Percentiles rank a stretch among this genome's conserved stretches.
Conservation (phyloP, 2,113 vertebrate species). For the Okapia johnstoni region DNA sequence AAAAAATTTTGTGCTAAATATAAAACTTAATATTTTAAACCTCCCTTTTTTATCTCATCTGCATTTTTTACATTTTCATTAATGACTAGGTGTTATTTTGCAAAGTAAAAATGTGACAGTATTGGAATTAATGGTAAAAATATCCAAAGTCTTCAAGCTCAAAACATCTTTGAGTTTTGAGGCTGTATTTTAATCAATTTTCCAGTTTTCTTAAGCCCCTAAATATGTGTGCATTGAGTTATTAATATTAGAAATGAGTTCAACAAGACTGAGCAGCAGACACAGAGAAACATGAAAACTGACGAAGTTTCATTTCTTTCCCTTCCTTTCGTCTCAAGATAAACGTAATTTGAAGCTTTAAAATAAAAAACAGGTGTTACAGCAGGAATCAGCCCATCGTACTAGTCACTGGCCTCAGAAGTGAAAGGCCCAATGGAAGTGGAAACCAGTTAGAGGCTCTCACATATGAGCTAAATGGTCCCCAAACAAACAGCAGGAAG, state of each 20-base stretch:
- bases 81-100: not conserved
- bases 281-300: not conserved
- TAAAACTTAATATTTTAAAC: not conserved
- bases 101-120: not conserved
- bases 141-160: not conserved
- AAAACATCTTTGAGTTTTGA: not conserved
- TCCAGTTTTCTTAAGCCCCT: constrained; percentile 12
- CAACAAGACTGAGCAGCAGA: not conserved
- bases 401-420: not conserved
- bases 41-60: not conserved
- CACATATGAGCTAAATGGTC: not conserved
- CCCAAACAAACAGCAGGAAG: constrained; percentile 59
- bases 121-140: constrained; percentile 11
- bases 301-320: not conserved
- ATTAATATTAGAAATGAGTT: not conserved
- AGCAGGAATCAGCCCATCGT: not conserved
- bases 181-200: not conserved
- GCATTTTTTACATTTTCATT: not conserved
- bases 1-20: not conserved
- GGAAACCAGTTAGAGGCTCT: not conserved
- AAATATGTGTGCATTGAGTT: not conserved
- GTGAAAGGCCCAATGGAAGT: not conserved
- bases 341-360: not conserved
- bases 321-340: not conserved
- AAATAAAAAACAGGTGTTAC: not conserved